These are phyloP conservation scores for Lasioglossum calceatum DNA, from an alignment of 2,888 invertebrate genomes.

Conservation along the genomic window DNA sequence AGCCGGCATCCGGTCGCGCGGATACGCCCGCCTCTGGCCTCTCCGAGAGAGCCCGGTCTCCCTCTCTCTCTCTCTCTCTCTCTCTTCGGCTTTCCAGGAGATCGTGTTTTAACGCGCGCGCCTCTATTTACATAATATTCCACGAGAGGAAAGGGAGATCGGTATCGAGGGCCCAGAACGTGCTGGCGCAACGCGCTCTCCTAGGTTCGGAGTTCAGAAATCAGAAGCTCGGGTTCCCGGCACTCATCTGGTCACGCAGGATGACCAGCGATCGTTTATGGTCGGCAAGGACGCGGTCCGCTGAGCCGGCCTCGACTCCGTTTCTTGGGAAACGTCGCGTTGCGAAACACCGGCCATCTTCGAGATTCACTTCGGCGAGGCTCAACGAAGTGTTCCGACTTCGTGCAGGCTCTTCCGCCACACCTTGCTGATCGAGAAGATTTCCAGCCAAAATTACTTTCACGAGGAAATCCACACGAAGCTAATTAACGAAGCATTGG, in stretches of 20 bases:
- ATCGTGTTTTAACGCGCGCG: slow-evolving; percentile 70
- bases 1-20: slow-evolving; percentile 65
- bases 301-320: neutral
- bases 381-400: neutral
- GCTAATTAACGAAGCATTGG: neutral
- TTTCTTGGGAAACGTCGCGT: slow-evolving; percentile 11
- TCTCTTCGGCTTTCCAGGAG: slow-evolving; percentile 11
- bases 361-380: neutral
- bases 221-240: slow-evolving; percentile 3
- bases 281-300: slow-evolving; percentile 4
- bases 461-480: neutral
- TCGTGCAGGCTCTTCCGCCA: neutral
- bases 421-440: neutral
- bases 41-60: neutral
- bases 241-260: slow-evolving; percentile 18
- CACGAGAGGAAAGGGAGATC: slow-evolving; percentile 57
- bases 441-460: neutral
- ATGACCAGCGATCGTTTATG: slow-evolving; percentile 12
- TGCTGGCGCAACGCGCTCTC: slow-evolving; percentile 7
- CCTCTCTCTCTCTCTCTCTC: neutral
- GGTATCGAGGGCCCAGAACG: slow-evolving; percentile 58
- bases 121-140: slow-evolving; percentile 82
- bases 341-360: neutral
- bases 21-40: slow-evolving; percentile 12
- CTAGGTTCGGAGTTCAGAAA: neutral